These are phyloP conservation scores for Neuroscelio doddi DNA, from an alignment of 2,888 invertebrate genomes.

Conservation along the genomic window DNA sequence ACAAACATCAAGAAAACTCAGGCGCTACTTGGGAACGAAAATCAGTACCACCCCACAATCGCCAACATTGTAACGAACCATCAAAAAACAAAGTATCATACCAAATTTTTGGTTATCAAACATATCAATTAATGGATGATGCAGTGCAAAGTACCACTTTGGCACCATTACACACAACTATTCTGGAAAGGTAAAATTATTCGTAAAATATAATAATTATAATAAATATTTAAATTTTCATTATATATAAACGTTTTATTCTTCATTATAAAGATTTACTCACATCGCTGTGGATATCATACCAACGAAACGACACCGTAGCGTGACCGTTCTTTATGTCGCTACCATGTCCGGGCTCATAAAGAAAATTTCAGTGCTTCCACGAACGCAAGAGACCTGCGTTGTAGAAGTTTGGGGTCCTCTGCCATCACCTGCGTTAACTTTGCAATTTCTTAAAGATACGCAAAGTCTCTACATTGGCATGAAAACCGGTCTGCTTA, in stretches of 20 bases:
- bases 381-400: slow-evolving; percentile 82
- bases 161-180: slow-evolving; percentile 81
- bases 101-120: slow-evolving; percentile 72
- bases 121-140: slow-evolving; percentile 91
- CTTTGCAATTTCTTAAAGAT: slow-evolving; percentile 85
- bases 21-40: slow-evolving; percentile 85
- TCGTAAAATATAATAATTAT: not conserved
- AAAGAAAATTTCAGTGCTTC: slow-evolving; percentile 86
- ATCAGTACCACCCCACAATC: slow-evolving; percentile 71
- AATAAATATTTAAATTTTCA: too few relatives aligned
- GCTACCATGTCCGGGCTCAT: slow-evolving; percentile 84
- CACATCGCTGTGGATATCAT: slow-evolving; percentile 89
- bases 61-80: slow-evolving; percentile 69
- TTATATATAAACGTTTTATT: too few relatives aligned
- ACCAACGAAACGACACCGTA: slow-evolving; percentile 79
- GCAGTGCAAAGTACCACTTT: slow-evolving; percentile 84
- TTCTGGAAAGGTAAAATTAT: slow-evolving; percentile 80
- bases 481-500: slow-evolving; percentile 61
- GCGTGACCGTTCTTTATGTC: slow-evolving; percentile 86
- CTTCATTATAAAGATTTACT: slow-evolving; percentile 72
- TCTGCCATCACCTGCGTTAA: slow-evolving; percentile 74
- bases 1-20: slow-evolving; percentile 86
- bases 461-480: slow-evolving; percentile 76
- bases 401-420: slow-evolving; percentile 89
- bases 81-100: slow-evolving; percentile 1